Conservation (phyloP, 2,888 invertebrate species). For the Galeruca laticollis region DNA sequence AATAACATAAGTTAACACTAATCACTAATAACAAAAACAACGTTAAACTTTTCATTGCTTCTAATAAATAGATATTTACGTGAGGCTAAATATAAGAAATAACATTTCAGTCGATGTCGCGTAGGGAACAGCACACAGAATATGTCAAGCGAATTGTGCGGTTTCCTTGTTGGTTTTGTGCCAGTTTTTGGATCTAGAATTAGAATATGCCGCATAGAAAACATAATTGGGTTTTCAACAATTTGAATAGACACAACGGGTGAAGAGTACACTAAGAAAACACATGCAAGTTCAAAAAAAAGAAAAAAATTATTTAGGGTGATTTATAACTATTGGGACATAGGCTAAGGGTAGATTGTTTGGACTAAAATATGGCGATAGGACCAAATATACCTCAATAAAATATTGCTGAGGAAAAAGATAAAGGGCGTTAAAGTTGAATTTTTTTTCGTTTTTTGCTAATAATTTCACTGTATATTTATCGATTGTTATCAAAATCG, state of each 20-base stretch:
- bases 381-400: too few relatives aligned
- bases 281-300: too few relatives aligned
- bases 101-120: constrained; percentile 1
- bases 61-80: neutral
- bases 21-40: constrained; percentile 2
- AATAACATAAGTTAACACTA: constrained; percentile 4
- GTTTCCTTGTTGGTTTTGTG: constrained; percentile 24
- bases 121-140: constrained; percentile 6
- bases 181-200: constrained; percentile 20
- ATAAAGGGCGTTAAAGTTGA: too few relatives aligned
- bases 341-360: too few relatives aligned
- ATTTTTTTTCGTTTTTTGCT: too few relatives aligned
- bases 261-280: neutral
- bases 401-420: too few relatives aligned
- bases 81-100: neutral
- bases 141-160: constrained; percentile 15
- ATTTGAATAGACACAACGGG: neutral
- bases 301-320: too few relatives aligned
- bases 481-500: too few relatives aligned
- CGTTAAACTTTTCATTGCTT: constrained; percentile 12
- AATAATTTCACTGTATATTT: too few relatives aligned
- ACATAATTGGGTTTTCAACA: neutral
- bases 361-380: too few relatives aligned
- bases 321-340: too few relatives aligned
- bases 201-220: constrained; percentile 5